Base-by-base conservation (phyloP, 2,797 vertebrate species). In the Ctenopoma kingsleyae region DNA sequence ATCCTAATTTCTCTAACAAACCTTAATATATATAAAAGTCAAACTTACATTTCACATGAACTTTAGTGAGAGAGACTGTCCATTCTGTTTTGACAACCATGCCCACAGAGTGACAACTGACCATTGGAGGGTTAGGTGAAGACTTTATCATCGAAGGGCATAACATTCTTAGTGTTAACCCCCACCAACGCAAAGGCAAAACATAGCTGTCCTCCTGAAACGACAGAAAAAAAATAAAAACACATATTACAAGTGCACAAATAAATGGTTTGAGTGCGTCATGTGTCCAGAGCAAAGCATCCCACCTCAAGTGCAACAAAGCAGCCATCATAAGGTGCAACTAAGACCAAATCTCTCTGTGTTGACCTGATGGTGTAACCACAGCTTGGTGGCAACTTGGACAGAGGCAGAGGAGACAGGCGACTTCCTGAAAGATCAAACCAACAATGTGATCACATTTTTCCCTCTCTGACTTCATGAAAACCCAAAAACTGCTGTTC, bases 281-380 rank as follows among this genome's bases (percentile, higher is more conserved):
- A 1, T 20, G 16, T 6, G 36, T 53, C 61, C 1, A 49, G 6
- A 71, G 19, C 4, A 53, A 40, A 47, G 8, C 17, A 22, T n/a
- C 81, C 23, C 56, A 94, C 94, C 90, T 94, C 82, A 15, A 79
- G 71, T 3, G 76, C 8, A 1, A 94, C 79, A 68, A 93, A 94
- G 71, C 94, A 95, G 5, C 93, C 93, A 71, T 93, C 74, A 60
- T 93, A 93, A 40, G 93, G 92, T 12, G 91, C 91, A 51, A 72
- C 51, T 5, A 95, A 76, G 41, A 87, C 67, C 43, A 92, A 66
- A 38, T 89, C 84, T 46, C 46, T 74, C 35, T 0, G 68, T 5
- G 85, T 90, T 20, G 82, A 87, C 27, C 25, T 65, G 44, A 93
- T 1, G 1, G 74, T 82, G 71, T 94, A 91, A 22, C 94, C 94